phyloP scores from a whole-genome alignment of 2,113 vertebrate genomes.

The Paramormyrops kingsleyae region DNA sequence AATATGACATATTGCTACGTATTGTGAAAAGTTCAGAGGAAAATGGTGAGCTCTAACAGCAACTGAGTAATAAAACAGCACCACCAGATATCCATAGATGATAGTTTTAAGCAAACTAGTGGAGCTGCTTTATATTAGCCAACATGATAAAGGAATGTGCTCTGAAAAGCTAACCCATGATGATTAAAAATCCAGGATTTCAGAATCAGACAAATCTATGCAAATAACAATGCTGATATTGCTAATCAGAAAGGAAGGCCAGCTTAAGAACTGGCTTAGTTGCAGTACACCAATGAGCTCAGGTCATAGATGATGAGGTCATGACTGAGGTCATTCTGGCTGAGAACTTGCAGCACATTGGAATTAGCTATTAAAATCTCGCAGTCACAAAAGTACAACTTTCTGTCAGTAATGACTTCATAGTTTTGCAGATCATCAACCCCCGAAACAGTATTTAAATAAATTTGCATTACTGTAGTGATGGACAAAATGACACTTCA shows the following conservation, averaged over 20 bases:
- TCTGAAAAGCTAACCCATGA: neutral
- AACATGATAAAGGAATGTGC: neutral
- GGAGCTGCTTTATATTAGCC: neutral
- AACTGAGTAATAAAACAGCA: neutral
- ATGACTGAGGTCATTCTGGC: neutral
- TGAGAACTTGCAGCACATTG: neutral
- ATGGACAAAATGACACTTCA: neutral
- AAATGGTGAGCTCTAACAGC: neutral
- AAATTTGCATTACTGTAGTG: neutral
- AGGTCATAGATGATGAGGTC: neutral
- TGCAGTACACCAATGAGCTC: neutral
- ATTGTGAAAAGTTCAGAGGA: neutral
- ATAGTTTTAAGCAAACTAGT: neutral
- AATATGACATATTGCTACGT: neutral
- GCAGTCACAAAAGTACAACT: neutral
- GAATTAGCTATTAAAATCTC: neutral
- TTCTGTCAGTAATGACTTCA: neutral
- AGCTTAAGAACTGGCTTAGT: neutral
- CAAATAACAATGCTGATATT: neutral
- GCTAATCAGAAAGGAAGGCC: neutral
- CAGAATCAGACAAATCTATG: neutral
- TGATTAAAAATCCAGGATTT: neutral
- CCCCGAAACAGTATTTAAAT: neutral
- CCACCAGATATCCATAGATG: neutral
- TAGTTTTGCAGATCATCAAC: neutral